Evolutionary conservation across 2,888 invertebrate genomes (phyloP), one percentile per base, ranked within the genome.

Genomic region (Mythimna lalbum): DNA sequence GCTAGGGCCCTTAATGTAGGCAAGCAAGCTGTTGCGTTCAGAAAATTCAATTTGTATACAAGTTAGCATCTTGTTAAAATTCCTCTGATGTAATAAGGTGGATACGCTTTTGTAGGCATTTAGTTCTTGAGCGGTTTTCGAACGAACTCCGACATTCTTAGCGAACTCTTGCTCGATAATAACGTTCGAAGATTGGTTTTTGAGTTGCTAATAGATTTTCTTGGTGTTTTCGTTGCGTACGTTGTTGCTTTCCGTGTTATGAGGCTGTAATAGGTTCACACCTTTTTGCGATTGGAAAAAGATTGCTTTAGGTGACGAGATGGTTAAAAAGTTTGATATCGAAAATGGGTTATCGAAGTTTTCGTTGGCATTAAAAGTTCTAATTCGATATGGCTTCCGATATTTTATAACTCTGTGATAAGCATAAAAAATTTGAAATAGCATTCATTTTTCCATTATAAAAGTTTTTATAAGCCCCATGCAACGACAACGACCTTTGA

Each of bases 41-140:
- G 89, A 93, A 88, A 95, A 95, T 95, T 95, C 93, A 95, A 95
- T 95, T 95, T 95, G 90, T 92, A 93, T 93, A 94, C 95, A 95
- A 95, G 95, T 95, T 95, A 92, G 91, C 93, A 90, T 92, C 94
- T 95, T 90, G 94, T 95, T 94, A 94, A 95, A 94, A 95, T 95
- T 95, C 94, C 93, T 93, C 87, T 89, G 90, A 90, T 93, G 94
- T 94, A 93, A 94, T 94, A 94, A 94, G 92, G 91, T 88, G 87
- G 89, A 88, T 91, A 89, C 65, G 85, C 86, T 86, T 85, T 84
- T 84, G 87, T 81, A 88, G 87, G 90, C 90, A 91, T 91, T 93
- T 88, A 82, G 83, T 87, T 87, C 82, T 85, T 81, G 76, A 61
- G 62, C 60, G 79, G 75, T 74, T 73, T 60, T 57, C 59, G 50